Percentiles rank a stretch among this genome's conserved stretches.
Conservation (phyloP, 2,888 invertebrate genomes). For the Penaeus monodon region DNA sequence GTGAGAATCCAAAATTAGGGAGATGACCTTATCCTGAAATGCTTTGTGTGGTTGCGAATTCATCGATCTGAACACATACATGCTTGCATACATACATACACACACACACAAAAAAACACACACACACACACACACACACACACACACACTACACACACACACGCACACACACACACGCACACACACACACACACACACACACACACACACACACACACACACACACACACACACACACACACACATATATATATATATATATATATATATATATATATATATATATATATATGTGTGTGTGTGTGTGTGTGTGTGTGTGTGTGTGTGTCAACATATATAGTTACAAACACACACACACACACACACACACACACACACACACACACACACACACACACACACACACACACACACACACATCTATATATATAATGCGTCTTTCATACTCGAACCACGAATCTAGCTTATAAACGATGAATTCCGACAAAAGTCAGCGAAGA, state of each 20-base stretch:
- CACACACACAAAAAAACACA: not conserved
- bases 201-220: conserved; percentile 5
- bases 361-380: no score
- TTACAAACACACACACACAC: no score
- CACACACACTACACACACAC: not conserved
- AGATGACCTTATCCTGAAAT: no score
- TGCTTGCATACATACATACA: not conserved
- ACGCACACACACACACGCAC: conserved; percentile 13
- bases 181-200: conserved; percentile 19
- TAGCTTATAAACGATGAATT: not conserved
- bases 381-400: conserved; percentile 29
- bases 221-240: conserved; percentile 10
- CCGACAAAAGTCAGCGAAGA: not conserved
- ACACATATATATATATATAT: conserved; percentile 1
- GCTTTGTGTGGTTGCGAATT: no score
- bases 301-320: not conserved
- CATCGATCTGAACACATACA: not conserved
- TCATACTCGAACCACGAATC: not conserved
- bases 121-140: not conserved
- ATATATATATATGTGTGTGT: conserved; percentile 18
- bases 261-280: conserved; percentile 19
- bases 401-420: conserved; percentile 25
- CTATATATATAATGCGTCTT: not conserved
- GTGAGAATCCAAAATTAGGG: no score
- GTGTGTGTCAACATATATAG: conserved; percentile 11